Conservation (phyloP, 2,113 vertebrate genomes). For the Psittacus erithacus region DNA sequence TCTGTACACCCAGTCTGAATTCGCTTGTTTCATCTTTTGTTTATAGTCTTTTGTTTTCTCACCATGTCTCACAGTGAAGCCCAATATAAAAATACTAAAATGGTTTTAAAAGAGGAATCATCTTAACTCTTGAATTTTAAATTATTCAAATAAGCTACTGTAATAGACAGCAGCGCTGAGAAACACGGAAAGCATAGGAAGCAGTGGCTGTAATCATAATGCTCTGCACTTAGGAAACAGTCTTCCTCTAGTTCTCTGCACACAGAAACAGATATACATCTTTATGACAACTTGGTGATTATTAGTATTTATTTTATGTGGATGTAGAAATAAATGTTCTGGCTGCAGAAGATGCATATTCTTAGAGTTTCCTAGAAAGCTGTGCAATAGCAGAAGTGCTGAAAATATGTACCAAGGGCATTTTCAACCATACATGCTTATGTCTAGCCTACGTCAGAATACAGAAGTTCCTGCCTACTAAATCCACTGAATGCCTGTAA, state of each 20-base stretch:
- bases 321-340: background rate
- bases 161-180: background rate
- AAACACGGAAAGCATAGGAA: background rate
- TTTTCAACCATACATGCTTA: background rate
- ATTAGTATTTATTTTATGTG: background rate
- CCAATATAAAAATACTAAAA: background rate
- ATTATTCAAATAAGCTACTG: background rate
- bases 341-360: background rate
- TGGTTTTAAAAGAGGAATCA: background rate
- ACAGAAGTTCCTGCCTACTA: background rate
- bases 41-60: background rate
- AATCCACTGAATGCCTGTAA: background rate
- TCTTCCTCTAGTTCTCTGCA: background rate
- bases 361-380: background rate
- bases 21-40: background rate
- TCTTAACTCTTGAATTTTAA: background rate
- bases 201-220: background rate
- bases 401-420: background rate
- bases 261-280: background rate
- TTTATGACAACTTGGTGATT: background rate
- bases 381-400: background rate
- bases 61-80: background rate
- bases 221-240: background rate
- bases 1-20: background rate
- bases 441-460: background rate